Base-by-base conservation (phyloP, 2,888 invertebrate species). In the Ormyrus rosae region DNA sequence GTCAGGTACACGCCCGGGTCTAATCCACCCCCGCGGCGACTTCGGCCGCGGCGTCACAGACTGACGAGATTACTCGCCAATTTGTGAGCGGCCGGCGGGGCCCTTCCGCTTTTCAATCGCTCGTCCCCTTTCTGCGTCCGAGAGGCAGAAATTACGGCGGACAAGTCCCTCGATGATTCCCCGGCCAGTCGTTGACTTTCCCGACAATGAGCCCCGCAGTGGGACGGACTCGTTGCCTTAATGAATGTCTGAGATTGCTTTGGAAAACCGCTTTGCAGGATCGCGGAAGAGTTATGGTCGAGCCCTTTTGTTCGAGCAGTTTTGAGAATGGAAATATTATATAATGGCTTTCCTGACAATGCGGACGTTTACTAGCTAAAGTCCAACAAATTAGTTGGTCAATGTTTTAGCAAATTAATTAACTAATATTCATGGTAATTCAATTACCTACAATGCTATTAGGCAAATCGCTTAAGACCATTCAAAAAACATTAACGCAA, bases 1-100 rank as follows among this genome's bases (percentile, higher is more conserved):
- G 76, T 77, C 80, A 80, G 74, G 74, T 75, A 75, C 13, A 13
- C 11, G 53, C 53, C 61, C 65, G 53, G 67, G 19, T 19, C 19
- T 19, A 19, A 19, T 19, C 19, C 19, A 19, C 19, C 19, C 19
- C 19, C 19, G 19, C 19, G 60, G 13, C 60, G 34, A 8, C 63
- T 48, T 61, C 19, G 13, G 58, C 51, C 50, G 11, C n/a, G 8
- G 19, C 71, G 77, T 68, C 13, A 77, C 80, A 80, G 82, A 6
- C 65, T 72, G 80, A 80, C 77, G 55, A 80, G 80, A 82, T 82
- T 82, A 82, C 51, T 74, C 69, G 74, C 61, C 73, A 80, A 80
- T 82, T 82, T 80, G 82, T 81, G 53, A 78, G 67, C 19, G 19
- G 45, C 34, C 60, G 51, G 34, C n/a, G 11, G 55, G n/a, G 64